Conservation (phyloP, 1,140 invertebrate species). For the Procambarus clarkii region DNA sequence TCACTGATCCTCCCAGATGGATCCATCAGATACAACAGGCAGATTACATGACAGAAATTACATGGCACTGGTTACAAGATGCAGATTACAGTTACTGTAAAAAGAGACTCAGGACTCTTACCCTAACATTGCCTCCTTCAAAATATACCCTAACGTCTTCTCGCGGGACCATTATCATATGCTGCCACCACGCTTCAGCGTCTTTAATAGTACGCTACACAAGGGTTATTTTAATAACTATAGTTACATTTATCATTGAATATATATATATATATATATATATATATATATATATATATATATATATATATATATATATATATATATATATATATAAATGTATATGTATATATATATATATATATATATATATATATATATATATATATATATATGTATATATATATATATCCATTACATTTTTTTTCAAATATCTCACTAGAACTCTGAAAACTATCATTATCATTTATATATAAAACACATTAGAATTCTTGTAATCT, state of each 20-base stretch:
- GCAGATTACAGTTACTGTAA: constrained; percentile 3
- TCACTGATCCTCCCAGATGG: not conserved
- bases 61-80: not conserved
- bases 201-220: not conserved
- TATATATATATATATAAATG: constrained; percentile 28
- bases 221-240: not conserved
- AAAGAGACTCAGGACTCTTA: not conserved
- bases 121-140: not conserved
- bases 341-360: constrained; percentile 28
- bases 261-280: constrained; percentile 29
- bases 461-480: not conserved
- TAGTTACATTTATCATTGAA: not conserved
- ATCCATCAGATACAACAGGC: constrained; percentile 2
- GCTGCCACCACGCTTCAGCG: not conserved
- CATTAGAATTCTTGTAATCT: not conserved
- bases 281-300: constrained; percentile 39
- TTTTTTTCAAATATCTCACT: not conserved
- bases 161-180: not conserved
- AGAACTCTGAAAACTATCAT: not conserved
- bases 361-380: constrained; percentile 45
- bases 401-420: not conserved
- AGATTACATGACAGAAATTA: constrained; percentile 1
- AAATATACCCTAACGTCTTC: not conserved
- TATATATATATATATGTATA: constrained; percentile 43
- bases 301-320: constrained; percentile 45